These are phyloP conservation scores for Acromyrmex heyeri DNA, from an alignment of 1,140 invertebrate genomes.

Conservation along the genomic window DNA sequence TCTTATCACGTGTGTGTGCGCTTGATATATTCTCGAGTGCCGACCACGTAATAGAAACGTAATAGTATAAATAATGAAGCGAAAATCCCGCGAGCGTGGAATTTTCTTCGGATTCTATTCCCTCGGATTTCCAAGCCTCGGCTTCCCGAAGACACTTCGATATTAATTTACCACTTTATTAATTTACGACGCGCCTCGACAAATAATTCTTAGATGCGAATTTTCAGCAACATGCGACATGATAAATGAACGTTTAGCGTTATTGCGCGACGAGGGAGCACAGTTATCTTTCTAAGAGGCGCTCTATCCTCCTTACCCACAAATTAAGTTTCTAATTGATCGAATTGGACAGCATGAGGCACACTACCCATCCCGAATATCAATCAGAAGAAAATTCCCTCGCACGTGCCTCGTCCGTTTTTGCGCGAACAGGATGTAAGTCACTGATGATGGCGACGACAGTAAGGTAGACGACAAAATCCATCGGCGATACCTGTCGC, in stretches of 20 bases:
- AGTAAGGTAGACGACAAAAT: conserved; percentile 3
- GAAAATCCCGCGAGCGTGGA: not conserved
- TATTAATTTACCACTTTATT: not conserved
- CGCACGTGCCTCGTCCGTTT: not conserved
- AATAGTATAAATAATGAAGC: not conserved
- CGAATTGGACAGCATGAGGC: conserved; percentile 24
- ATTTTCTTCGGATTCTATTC: not conserved
- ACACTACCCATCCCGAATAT: conserved; percentile 46
- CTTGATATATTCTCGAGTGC: not conserved
- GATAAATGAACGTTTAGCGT: conserved; percentile 9
- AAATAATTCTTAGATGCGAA: not conserved
- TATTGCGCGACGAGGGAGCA: not conserved
- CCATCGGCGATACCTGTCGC: conserved; percentile 16
- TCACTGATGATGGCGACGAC: not conserved
- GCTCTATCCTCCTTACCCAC: not conserved
- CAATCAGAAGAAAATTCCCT: conserved; percentile 38
- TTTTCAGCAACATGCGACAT: not conserved
- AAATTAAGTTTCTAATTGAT: conserved; percentile 41
- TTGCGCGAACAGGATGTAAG: conserved; percentile 35
- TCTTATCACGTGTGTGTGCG: not conserved
- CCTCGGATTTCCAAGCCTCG: not conserved
- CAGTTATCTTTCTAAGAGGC: not conserved
- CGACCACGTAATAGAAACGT: conserved; percentile 3
- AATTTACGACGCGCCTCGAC: not conserved
- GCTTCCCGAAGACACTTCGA: not conserved